Conservation (phyloP, 2,888 invertebrate species). For the Podotricha telesiphe region DNA sequence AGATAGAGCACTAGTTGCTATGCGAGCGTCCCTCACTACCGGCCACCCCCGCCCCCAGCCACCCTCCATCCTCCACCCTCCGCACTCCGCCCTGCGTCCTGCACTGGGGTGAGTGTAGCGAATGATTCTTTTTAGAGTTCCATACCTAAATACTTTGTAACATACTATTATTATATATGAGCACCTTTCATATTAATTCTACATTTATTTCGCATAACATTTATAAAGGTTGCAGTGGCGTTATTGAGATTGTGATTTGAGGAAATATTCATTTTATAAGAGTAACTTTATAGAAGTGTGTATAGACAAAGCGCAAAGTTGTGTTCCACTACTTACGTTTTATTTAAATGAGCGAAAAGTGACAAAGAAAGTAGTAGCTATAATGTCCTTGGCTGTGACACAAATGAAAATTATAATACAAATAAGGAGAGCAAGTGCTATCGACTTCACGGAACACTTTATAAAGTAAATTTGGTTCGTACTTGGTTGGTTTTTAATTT, state of each 20-base stretch:
- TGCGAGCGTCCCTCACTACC: slow-evolving; percentile 51
- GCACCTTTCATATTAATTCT: not conserved
- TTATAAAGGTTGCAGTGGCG: too few species aligned
- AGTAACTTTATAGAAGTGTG: too few species aligned
- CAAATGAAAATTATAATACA: too few species aligned
- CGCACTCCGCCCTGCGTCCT: slow-evolving; percentile 40
- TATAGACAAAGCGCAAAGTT: too few species aligned
- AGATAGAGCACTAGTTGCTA: slow-evolving; percentile 47
- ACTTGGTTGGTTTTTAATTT: slow-evolving; percentile 53
- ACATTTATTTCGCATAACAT: too few species aligned
- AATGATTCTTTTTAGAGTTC: slow-evolving; percentile 39
- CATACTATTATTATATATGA: slow-evolving; percentile 3
- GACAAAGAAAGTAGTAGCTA: too few species aligned
- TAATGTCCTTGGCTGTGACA: too few species aligned
- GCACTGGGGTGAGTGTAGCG: slow-evolving; percentile 33
- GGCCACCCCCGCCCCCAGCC: not conserved
- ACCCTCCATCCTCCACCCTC: not conserved
- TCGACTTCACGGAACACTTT: not conserved
- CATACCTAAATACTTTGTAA: slow-evolving; percentile 15
- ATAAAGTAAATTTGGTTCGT: slow-evolving; percentile 34
- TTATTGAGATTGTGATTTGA: too few species aligned
- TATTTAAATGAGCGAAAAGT: too few species aligned
- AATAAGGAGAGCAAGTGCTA: not conserved
- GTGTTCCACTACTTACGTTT: too few species aligned
- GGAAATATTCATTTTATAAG: too few species aligned